phyloP scores from a whole-genome alignment of 1,140 invertebrate genomes.

The Coboldia fuscipes region DNA sequence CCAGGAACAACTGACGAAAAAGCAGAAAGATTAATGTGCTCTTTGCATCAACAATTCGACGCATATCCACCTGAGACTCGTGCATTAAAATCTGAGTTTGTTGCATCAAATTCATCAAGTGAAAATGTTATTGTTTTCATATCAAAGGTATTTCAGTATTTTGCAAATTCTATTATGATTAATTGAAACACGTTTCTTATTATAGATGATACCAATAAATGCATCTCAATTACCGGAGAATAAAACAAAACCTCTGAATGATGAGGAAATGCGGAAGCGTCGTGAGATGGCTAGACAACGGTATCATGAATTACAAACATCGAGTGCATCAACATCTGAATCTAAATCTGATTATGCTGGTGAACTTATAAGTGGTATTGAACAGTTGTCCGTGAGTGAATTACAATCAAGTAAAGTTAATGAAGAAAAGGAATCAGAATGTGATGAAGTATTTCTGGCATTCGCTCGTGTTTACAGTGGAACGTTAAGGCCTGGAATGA shows the following conservation, averaged over 20 bases:
- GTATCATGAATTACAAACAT: conserved; percentile 28
- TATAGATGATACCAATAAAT: conserved; percentile 28
- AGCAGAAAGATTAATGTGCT: conserved; percentile 50
- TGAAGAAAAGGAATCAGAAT: conserved; percentile 12
- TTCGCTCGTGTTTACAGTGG: conserved; percentile 91
- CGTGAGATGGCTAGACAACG: conserved; percentile 43
- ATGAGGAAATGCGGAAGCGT: conserved; percentile 49
- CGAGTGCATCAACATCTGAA: conserved; percentile 13
- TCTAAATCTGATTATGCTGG: conserved; percentile 25
- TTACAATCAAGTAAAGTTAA: conserved; percentile 5
- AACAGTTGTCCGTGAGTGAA: conserved; percentile 14
- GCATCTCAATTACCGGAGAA: conserved; percentile 46
- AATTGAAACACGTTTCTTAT: not conserved
- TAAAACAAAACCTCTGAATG: conserved; percentile 44
- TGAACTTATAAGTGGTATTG: conserved; percentile 24
- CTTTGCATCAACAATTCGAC: conserved; percentile 40
- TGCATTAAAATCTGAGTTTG: conserved; percentile 51
- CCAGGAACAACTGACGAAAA: conserved; percentile 53
- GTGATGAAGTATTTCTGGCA: conserved; percentile 62
- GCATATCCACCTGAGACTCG: conserved; percentile 46
- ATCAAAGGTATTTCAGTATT: conserved; percentile 89
- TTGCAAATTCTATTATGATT: too few species aligned
- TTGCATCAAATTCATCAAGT: conserved; percentile 40
- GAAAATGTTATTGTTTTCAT: conserved; percentile 73
- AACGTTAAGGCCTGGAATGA: conserved; percentile 50